These are phyloP conservation scores for Arothron firmamentum DNA, from an alignment of 2,113 vertebrate genomes.

Conservation along the genomic window DNA sequence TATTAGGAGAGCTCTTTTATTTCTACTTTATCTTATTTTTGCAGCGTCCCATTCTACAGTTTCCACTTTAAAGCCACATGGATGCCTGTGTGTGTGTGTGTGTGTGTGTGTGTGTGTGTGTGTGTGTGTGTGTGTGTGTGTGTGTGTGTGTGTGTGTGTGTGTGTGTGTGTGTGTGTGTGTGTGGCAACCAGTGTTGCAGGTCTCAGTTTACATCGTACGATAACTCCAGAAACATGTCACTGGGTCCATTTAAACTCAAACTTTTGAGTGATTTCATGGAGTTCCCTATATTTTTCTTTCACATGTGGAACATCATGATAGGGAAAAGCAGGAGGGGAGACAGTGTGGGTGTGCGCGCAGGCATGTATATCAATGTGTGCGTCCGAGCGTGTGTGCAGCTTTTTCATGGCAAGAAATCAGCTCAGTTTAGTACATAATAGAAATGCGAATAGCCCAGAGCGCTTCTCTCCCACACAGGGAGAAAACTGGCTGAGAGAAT, in stretches of 20 bases:
- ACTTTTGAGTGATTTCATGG: constrained; percentile 2
- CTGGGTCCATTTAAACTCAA: not conserved
- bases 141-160: not conserved
- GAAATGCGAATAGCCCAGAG: constrained; percentile 72
- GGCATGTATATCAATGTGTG: constrained; percentile 49
- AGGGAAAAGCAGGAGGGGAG: constrained; percentile 25
- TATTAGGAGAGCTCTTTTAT: constrained; percentile 26
- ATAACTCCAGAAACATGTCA: not conserved
- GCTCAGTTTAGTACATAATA: constrained; percentile 75
- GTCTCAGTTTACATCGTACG: not conserved
- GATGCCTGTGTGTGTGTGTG: not conserved
- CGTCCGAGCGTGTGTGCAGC: constrained; percentile 59
- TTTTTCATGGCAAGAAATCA: constrained; percentile 73
- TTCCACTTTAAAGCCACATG: constrained; percentile 21
- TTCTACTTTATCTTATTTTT: constrained; percentile 15
- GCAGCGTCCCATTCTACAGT: constrained; percentile 23
- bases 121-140: not conserved
- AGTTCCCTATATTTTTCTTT: constrained; percentile 19
- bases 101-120: not conserved
- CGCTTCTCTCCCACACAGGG: constrained; percentile 67
- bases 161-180: not conserved
- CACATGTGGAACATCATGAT: constrained; percentile 2
- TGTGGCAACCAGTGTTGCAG: not conserved
- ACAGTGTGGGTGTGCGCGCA: constrained; percentile 46
- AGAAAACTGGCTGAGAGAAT: constrained; percentile 65